Conservation (phyloP, 2,888 invertebrate species). For the Dione vanillae region DNA sequence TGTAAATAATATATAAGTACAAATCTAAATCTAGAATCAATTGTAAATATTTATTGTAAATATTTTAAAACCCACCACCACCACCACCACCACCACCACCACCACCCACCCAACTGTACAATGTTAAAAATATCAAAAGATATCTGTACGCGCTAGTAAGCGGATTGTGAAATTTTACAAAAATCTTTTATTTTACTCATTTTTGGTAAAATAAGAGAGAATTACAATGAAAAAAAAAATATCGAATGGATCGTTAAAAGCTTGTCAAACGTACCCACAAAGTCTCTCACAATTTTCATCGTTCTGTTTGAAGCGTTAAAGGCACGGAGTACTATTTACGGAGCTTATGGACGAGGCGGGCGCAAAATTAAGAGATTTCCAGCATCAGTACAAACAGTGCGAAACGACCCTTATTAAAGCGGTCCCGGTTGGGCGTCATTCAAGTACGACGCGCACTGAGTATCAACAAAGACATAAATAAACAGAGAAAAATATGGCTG, state of each 20-base stretch:
- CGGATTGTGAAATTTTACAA: background rate
- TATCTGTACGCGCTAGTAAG: background rate
- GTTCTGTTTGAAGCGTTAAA: constrained; percentile 51
- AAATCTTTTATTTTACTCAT: constrained; percentile 17
- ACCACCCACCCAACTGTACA: background rate
- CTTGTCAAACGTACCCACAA: constrained; percentile 45
- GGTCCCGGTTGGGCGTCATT: constrained; percentile 46
- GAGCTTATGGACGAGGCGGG: constrained; percentile 61
- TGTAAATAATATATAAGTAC: background rate
- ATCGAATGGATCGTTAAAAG: constrained; percentile 41
- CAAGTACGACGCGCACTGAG: constrained; percentile 39
- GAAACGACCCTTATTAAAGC: constrained; percentile 73
- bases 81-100: too few relatives aligned
- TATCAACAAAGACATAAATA: constrained; percentile 42
- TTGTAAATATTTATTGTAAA: background rate
- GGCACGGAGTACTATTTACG: constrained; percentile 62
- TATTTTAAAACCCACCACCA: too few relatives aligned
- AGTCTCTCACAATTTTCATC: constrained; percentile 47
- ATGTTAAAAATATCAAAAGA: constrained; percentile 9
- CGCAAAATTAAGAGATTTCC: constrained; percentile 78
- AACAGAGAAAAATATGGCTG: constrained; percentile 40
- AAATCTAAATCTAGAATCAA: background rate
- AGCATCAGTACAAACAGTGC: constrained; percentile 67
- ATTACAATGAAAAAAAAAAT: constrained; percentile 37
- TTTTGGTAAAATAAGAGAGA: constrained; percentile 29